Percentiles rank a stretch among this genome's conserved stretches.
Evolutionary conservation across 2,797 vertebrate genomes (phyloP).

Genomic region (Enteromius radiatus): DNA sequence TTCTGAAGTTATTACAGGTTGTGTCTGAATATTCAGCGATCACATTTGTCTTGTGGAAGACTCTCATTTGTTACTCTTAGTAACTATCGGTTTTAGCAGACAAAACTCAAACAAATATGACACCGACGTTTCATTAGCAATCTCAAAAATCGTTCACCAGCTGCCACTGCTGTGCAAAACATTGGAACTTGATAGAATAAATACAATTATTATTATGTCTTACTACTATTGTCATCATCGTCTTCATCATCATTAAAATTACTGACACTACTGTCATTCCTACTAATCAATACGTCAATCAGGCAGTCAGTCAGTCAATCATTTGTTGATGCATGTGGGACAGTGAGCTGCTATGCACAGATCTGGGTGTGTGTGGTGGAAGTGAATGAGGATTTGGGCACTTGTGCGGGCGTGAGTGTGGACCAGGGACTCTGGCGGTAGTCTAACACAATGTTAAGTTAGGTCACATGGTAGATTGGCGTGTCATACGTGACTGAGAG

Average conservation of each 20-base stretch:
- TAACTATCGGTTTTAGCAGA: constrained; percentile 5
- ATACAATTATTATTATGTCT: constrained; percentile 85
- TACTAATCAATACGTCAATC: constrained; percentile 70
- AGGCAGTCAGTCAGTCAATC: constrained; percentile 61
- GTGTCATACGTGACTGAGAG: constrained; percentile 97
- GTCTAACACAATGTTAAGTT: constrained; percentile 69
- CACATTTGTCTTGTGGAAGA: constrained; percentile 72
- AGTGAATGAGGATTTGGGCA: constrained; percentile 53
- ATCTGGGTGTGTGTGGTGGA: constrained; percentile 34
- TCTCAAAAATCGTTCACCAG: constrained; percentile 85
- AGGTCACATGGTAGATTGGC: constrained; percentile 33
- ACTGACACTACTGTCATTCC: constrained; percentile 63
- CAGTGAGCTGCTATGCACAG: constrained; percentile 58
- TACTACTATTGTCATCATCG: constrained; percentile 53
- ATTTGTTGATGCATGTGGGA: constrained; percentile 82
- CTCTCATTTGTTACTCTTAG: constrained; percentile 53
- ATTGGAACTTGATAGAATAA: constrained; percentile 95
- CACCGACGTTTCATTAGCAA: constrained; percentile 67
- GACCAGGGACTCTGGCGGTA: constrained; percentile 78
- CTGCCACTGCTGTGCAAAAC: constrained; percentile 99
- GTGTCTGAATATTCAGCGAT: constrained; percentile 36
- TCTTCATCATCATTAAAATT: constrained; percentile 51
- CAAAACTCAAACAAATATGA: constrained; percentile 66
- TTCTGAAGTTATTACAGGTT: constrained; percentile 12
- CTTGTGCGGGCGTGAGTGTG: constrained; percentile 55